phyloP scores from a whole-genome alignment of 2,797 vertebrate species.

The Crenichthys baileyi region DNA sequence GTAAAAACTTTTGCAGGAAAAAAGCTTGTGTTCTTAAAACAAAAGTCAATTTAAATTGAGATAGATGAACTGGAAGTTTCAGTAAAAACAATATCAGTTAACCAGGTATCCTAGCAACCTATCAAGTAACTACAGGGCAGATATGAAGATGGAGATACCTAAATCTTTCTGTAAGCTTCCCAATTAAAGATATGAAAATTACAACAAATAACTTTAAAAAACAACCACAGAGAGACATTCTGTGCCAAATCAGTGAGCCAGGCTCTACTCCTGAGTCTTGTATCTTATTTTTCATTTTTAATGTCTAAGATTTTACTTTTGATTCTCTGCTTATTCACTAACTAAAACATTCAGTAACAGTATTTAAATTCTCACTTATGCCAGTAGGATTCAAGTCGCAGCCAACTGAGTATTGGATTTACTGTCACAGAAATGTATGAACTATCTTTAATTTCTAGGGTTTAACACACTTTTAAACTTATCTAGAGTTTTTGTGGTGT shows the following conservation, averaged over 20 bases:
- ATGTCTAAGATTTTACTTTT: not conserved
- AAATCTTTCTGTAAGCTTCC: not conserved
- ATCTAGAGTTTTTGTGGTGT: too few relatives aligned
- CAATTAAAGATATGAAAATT: not conserved
- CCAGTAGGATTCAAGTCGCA: not conserved
- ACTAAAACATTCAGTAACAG: not conserved
- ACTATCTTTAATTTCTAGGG: not conserved
- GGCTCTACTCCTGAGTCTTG: not conserved
- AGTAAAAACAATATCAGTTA: not conserved
- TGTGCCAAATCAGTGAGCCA: not conserved
- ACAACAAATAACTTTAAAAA: not conserved
- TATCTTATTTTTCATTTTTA: too few relatives aligned
- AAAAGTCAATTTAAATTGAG: not conserved
- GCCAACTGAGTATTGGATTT: too few relatives aligned
- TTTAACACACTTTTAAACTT: not conserved
- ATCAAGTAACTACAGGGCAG: not conserved
- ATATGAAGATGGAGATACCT: not conserved
- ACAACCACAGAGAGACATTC: not conserved
- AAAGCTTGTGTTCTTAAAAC: not conserved
- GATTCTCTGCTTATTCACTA: not conserved
- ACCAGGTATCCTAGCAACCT: not conserved
- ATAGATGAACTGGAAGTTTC: not conserved
- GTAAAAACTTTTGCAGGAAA: not conserved
- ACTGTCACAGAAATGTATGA: not conserved
- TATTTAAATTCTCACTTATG: not conserved